A percentile compares a stretch with the other conserved stretches of the same genome.
These are phyloP conservation scores for Phortica variegata DNA, from an alignment of 1,140 invertebrate genomes.

Conservation along the genomic window DNA sequence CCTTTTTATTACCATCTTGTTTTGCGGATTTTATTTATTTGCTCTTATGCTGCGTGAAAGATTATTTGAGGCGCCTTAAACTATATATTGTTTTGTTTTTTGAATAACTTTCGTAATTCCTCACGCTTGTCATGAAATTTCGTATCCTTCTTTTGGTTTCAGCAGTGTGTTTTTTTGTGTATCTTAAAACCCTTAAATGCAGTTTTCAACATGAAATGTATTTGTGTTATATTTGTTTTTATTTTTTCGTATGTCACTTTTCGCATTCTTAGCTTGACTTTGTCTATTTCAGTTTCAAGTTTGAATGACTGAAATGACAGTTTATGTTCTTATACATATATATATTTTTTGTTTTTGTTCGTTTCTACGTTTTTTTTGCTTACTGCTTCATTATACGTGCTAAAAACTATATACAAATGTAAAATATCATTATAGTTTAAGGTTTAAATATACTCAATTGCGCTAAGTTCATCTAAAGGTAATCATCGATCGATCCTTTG, in stretches of 20 bases:
- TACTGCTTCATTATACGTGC: constrained; percentile 31
- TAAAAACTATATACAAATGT: constrained; percentile 56
- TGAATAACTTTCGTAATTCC: too few relatives aligned
- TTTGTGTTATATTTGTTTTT: constrained; percentile 19
- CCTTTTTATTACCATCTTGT: too few relatives aligned
- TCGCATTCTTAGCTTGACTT: background rate
- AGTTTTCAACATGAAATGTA: constrained; percentile 14
- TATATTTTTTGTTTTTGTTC: constrained; percentile 20
- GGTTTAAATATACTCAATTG: constrained; percentile 40
- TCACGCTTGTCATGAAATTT: too few relatives aligned
- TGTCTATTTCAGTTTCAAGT: constrained; percentile 20
- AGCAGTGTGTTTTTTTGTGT: too few relatives aligned
- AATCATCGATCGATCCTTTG: too few relatives aligned
- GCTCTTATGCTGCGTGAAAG: too few relatives aligned
- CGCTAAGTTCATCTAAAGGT: constrained; percentile 56
- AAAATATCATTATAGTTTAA: constrained; percentile 35
- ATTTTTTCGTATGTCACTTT: constrained; percentile 20
- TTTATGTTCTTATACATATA: constrained; percentile 36
- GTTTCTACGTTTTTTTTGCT: constrained; percentile 13
- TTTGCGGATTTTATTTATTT: too few relatives aligned
- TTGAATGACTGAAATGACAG: constrained; percentile 39
- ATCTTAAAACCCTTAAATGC: too few relatives aligned
- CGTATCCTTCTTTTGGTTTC: too few relatives aligned
- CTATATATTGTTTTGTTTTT: too few relatives aligned
- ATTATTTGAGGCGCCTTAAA: too few relatives aligned